Percentiles rank a stretch among this genome's conserved stretches.
phyloP scores from a whole-genome alignment of 2,888 invertebrate species.

The Crematogaster levior region DNA sequence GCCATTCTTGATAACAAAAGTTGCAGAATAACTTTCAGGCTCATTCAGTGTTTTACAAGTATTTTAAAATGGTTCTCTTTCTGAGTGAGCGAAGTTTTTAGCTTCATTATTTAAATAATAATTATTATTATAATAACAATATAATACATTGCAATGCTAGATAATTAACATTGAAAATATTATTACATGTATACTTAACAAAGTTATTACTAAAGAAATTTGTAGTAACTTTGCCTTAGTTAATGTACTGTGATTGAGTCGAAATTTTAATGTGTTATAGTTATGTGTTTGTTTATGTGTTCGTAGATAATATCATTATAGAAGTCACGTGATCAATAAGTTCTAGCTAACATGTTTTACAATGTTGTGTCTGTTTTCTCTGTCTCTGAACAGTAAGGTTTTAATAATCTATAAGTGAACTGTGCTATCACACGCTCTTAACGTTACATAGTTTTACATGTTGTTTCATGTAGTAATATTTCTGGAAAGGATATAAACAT shows the following conservation, averaged over 20 bases:
- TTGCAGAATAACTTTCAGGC: slow-evolving; percentile 47
- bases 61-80: slow-evolving; percentile 11
- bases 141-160: slow-evolving; percentile 7
- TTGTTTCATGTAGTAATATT: not conserved
- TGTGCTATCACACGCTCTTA: not conserved
- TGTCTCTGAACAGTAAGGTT: slow-evolving; percentile 12
- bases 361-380: slow-evolving; percentile 29
- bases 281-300: slow-evolving; percentile 27
- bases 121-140: not conserved
- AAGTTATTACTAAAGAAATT: not conserved
- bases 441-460: not conserved
- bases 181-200: not conserved
- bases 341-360: slow-evolving; percentile 20
- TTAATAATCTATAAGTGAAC: slow-evolving; percentile 48
- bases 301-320: slow-evolving; percentile 38
- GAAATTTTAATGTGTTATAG: not conserved
- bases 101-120: not conserved
- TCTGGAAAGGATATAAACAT: not conserved
- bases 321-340: slow-evolving; percentile 9
- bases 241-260: slow-evolving; percentile 1
- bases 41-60: slow-evolving; percentile 48
- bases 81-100: slow-evolving; percentile 8
- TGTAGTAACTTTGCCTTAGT: not conserved
- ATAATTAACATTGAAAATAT: slow-evolving; percentile 19
- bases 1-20: slow-evolving; percentile 64